A percentile compares a stretch with the other conserved stretches of the same genome.
Evolutionary conservation across 2,888 invertebrate species (phyloP).

Genomic region (Pyrrhosoma nymphula): DNA sequence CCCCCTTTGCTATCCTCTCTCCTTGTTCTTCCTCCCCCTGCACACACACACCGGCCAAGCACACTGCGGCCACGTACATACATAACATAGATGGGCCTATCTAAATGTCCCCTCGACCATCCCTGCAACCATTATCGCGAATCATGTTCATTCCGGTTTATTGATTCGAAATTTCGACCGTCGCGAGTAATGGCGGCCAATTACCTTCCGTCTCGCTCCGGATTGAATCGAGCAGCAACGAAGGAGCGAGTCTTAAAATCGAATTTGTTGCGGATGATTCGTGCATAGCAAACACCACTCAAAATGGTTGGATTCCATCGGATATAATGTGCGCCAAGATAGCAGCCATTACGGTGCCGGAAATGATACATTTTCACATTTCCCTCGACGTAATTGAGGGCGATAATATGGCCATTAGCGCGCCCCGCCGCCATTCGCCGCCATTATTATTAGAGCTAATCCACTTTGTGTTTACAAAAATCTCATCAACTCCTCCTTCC

Average conservation of each 20-base stretch:
- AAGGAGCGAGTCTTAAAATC: neutral
- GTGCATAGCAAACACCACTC: neutral
- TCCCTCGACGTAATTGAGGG: neutral
- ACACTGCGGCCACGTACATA: too few relatives aligned
- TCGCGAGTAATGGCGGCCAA: neutral
- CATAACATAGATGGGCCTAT: too few relatives aligned
- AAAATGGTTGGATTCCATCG: neutral
- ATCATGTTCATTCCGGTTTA: neutral
- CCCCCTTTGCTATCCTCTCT: too few relatives aligned
- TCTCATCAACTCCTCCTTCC: neutral
- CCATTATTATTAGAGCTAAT: neutral
- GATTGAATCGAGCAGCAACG: neutral
- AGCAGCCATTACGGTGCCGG: neutral
- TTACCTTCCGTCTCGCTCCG: neutral
- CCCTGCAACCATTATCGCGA: neutral
- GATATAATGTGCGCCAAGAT: neutral
- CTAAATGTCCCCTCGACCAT: too few relatives aligned
- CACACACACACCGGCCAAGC: too few relatives aligned
- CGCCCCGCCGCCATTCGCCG: too few relatives aligned
- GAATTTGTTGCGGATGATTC: neutral
- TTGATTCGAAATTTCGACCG: neutral
- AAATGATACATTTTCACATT: neutral
- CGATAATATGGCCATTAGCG: neutral
- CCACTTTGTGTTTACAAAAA: conserved; percentile 18
- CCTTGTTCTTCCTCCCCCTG: too few relatives aligned